These are phyloP conservation scores for Odontamblyopus lacepedii DNA, from an alignment of 2,797 vertebrate genomes.

Conservation along the genomic window DNA sequence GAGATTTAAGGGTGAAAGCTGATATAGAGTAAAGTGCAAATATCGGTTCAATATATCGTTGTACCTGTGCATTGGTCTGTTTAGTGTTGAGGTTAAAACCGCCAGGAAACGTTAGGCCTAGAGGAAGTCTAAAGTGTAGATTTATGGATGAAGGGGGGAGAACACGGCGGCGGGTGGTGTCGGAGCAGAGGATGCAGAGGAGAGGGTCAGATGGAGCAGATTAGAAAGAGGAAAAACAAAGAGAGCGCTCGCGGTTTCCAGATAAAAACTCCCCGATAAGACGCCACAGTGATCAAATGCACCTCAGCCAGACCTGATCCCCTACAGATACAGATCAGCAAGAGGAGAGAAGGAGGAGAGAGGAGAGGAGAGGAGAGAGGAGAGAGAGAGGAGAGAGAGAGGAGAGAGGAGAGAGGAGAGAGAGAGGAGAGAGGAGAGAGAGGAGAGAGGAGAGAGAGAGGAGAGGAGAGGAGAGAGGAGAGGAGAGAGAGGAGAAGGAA, in stretches of 20 bases:
- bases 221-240: conserved; percentile 43
- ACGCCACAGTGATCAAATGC: conserved; percentile 61
- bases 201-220: neutral
- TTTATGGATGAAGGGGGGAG: neutral
- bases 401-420: too few species aligned
- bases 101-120: too few species aligned
- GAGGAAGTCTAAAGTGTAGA: neutral
- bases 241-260: conserved; percentile 43
- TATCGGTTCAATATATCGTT: too few species aligned
- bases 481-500: too few species aligned
- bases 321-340: conserved; percentile 50
- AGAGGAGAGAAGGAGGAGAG: neutral
- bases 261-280: conserved; percentile 53
- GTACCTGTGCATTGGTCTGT: too few species aligned
- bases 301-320: conserved; percentile 55
- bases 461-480: too few species aligned
- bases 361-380: too few species aligned
- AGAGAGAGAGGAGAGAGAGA: too few species aligned
- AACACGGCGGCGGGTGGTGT: neutral
- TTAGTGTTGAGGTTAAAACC: neutral
- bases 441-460: too few species aligned
- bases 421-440: too few species aligned
- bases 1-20: too few species aligned
- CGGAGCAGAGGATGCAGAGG: neutral
- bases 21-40: too few species aligned